These are phyloP conservation scores for Plecturocebus donacophilus DNA, from an alignment of 2,113 vertebrate species.

Conservation along the genomic window DNA sequence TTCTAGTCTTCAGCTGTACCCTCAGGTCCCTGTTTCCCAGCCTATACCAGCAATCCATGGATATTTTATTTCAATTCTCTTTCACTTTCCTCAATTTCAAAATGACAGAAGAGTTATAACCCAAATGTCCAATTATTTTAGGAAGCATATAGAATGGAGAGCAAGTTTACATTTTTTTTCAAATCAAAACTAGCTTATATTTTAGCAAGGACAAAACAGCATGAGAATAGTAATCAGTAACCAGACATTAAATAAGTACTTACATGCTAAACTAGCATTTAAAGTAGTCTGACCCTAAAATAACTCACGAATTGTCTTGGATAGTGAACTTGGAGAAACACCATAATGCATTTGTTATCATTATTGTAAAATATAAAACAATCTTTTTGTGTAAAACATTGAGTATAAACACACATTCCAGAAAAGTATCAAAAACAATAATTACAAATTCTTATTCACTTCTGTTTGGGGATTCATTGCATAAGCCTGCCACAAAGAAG, in stretches of 20 bases:
- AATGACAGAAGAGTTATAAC: background rate
- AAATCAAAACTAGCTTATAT: background rate
- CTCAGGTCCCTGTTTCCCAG: background rate
- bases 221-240: background rate
- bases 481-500: conserved; percentile 68
- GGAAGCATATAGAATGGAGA: background rate
- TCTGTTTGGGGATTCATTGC: conserved; percentile 60
- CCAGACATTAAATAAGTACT: background rate
- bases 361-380: conserved; percentile 19
- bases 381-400: conserved; percentile 2
- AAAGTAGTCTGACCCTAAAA: background rate
- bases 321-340: background rate
- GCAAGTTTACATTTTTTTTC: background rate
- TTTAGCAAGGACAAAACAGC: background rate
- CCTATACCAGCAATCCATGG: too few species aligned
- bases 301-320: background rate
- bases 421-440: conserved; percentile 63
- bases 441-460: conserved; percentile 61
- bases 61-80: background rate
- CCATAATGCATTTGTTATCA: background rate
- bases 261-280: background rate
- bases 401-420: background rate
- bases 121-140: background rate
- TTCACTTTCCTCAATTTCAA: background rate
- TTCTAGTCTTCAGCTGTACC: background rate